Evolutionary conservation across 2,888 invertebrate species (phyloP), one percentile per base, ranked within the genome.

Genomic region (Cabera pusaria): DNA sequence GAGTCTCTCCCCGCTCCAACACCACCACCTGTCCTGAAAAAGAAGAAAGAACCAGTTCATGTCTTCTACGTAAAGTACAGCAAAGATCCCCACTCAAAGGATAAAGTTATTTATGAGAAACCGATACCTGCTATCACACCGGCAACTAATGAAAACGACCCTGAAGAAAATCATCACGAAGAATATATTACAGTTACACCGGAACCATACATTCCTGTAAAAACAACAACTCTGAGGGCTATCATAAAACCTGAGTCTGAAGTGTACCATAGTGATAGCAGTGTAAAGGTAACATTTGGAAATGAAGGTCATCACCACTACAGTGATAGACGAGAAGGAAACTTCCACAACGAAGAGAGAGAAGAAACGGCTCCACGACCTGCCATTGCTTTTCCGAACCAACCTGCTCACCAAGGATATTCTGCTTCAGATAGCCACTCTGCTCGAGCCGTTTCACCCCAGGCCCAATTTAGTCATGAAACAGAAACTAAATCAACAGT

Each of bases 41-140:
- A 85, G 59, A 90, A 90, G 49, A 96, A 95, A 65, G 96, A 96
- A 67, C 95, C 96, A 12, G 95, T 96, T 19, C 96, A 97, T 62
- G 97, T 97, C 0, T 97, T 96, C 71, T 97, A 96, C 66, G 96
- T 97, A 0, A 96, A 96, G 76, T 97, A 97, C 68, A 95, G 96
- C 68, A 96, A 96, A 72, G 95, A 96, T 62, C 94, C 94, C 6
- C 90, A 92, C 52, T 91, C 92, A 0, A 92, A 93, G 53, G 91
- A 93, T 26, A 93, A 94, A 52, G 91, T 96, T 5, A 91, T 96
- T 31, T 93, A 96, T 66, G 96, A 96, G 43, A 91, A 93, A 47
- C 96, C 96, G 0, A 90, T 96, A 9, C 94, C 96, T 4, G 96
- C 96, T 3, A 83, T 96, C 9, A 93, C 94, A 17, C 94, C 95